Evolutionary conservation across 2,113 vertebrate species (phyloP).

Genomic region (Scartelaos histophorus): DNA sequence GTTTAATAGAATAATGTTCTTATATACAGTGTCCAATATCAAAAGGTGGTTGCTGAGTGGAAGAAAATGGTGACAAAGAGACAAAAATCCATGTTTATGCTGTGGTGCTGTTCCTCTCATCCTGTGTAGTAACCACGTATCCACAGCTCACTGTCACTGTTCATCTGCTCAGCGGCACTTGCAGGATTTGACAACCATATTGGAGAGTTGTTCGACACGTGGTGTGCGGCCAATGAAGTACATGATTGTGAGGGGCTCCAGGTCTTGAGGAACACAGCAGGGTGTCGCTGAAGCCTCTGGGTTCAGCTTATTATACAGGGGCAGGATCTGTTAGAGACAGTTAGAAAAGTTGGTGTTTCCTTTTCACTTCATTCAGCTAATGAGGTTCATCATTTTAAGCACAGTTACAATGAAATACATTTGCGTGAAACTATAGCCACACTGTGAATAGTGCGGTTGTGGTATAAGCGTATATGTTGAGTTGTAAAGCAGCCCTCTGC

Average conservation of each 20-base stretch:
- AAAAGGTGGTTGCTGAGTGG: conserved; percentile 37
- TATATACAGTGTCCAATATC: conserved; percentile 59
- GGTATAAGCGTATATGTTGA: conserved; percentile 28
- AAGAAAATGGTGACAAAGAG: background rate
- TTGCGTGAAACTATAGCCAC: conserved; percentile 4
- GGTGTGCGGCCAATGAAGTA: conserved; percentile 80
- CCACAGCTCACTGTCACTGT: conserved; percentile 23
- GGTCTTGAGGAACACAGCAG: conserved; percentile 81
- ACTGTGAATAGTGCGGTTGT: conserved; percentile 7
- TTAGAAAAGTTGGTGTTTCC: conserved; percentile 8
- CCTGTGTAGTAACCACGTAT: conserved; percentile 10
- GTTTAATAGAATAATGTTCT: conserved; percentile 51
- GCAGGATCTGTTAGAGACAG: conserved; percentile 72
- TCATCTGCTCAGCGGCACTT: conserved; percentile 76
- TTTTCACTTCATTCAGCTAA: background rate
- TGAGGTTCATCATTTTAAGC: background rate
- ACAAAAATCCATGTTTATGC: conserved; percentile 21
- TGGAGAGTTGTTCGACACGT: conserved; percentile 82
- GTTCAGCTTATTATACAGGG: conserved; percentile 83
- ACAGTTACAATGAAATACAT: background rate
- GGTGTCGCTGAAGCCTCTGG: conserved; percentile 79
- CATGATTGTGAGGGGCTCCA: conserved; percentile 83
- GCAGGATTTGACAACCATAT: conserved; percentile 83
- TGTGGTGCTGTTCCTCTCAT: conserved; percentile 10
- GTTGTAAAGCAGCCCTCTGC: conserved; percentile 10